These are phyloP conservation scores for Labia minor DNA, from an alignment of 2,888 invertebrate species.

Conservation along the genomic window DNA sequence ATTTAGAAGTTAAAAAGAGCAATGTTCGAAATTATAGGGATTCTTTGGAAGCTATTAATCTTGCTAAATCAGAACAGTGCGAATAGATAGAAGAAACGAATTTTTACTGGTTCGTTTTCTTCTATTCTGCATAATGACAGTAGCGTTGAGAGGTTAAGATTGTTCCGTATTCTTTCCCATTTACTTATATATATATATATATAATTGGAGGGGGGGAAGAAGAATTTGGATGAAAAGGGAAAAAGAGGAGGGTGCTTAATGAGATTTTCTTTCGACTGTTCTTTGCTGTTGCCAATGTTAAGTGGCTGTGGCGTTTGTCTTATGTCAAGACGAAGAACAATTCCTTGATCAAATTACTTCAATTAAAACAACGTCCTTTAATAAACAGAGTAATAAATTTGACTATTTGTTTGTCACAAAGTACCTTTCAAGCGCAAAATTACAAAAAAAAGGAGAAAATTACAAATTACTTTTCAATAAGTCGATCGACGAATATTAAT, in stretches of 20 bases:
- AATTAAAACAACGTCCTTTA: slow-evolving; percentile 13
- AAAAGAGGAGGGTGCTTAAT: slow-evolving; percentile 3
- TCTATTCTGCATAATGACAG: not conserved
- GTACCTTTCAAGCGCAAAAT: not conserved
- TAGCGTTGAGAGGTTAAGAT: not conserved
- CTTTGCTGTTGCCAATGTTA: slow-evolving; percentile 4
- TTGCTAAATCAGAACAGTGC: not conserved
- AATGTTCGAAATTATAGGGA: not conserved
- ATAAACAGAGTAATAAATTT: slow-evolving; percentile 13
- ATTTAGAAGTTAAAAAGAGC: not conserved
- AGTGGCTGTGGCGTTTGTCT: slow-evolving; percentile 7
- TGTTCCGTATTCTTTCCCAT: slow-evolving; percentile 1
- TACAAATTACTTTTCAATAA: slow-evolving; percentile 13
- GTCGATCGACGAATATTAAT: slow-evolving; percentile 7
- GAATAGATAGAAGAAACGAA: not conserved
- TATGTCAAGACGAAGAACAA: not conserved
- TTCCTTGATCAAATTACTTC: slow-evolving; percentile 7
- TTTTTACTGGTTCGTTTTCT: not conserved
- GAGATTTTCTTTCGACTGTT: not conserved
- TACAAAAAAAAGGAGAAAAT: slow-evolving; percentile 1
- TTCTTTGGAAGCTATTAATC: not conserved
- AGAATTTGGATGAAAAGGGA: not conserved
- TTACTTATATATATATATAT: not conserved
- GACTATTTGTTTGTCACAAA: slow-evolving; percentile 4
- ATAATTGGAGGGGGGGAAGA: too few relatives aligned